Base-by-base conservation (phyloP, 1,140 invertebrate genomes). In the Centruroides vittatus region DNA sequence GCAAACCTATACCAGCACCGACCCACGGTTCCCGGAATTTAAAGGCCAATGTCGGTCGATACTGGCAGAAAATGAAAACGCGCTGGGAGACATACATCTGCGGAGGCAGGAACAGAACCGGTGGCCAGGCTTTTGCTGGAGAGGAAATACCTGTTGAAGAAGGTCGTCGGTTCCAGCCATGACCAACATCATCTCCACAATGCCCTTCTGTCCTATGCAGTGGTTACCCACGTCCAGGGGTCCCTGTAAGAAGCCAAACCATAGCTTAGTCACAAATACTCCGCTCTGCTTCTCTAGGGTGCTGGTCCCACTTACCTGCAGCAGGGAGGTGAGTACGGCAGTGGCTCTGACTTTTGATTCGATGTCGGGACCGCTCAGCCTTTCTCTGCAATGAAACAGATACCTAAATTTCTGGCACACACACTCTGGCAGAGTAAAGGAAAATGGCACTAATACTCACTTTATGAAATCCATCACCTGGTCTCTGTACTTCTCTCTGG, bases 171-270 rank as follows among this genome's bases (percentile, higher is more conserved):
- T 89, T 55, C 85, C 85, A 10, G 96, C 95, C 91, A 99, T 94
- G 6, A 91, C 88, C 12, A 99, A 75, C 73, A 99, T 95, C 85
- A 99, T 96, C 73, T 97, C 86, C 58, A 98, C 79, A 64, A 99
- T 88, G 34, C 94, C 93, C 67, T 94, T 89, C 73, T 86, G 86
- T 10, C 86, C 88, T 41, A 99, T 81, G 58, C 98, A 81, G 64
- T 84, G 82, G 71, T 95, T 97, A 23, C 96, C 96, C 55, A 97
- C 86, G 73, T 98, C 95, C 36, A 94, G 72, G 0, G 95, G 92
- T 13, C 95, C 94, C 62, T 75, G 59, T 54, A 48, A 61, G 51
- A 47, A n/a, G 58, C 23, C 23, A 23, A 23, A 50, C 23, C 23
- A 2, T 23, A 2, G 23, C 23, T 23, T 23, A 23, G 23, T 23